A percentile compares a stretch with the other conserved stretches of the same genome.
These are phyloP conservation scores for Pao palembangensis DNA, from an alignment of 2,113 vertebrate species.

Conservation along the genomic window DNA sequence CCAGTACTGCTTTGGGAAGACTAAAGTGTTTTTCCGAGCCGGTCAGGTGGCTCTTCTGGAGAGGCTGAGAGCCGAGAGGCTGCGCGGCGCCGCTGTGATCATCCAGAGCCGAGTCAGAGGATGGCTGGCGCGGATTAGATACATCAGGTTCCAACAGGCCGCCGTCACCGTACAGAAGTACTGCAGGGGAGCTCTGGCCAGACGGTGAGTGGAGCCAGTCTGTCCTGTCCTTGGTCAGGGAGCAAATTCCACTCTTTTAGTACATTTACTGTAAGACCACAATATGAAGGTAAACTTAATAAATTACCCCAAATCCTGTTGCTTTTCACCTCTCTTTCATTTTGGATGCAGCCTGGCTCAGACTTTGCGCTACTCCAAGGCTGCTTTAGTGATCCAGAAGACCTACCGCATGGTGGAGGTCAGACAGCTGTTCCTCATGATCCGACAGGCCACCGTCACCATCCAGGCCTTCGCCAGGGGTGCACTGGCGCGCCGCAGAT, in stretches of 20 bases:
- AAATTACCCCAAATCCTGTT: not conserved
- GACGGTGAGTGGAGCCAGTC: constrained; percentile 56
- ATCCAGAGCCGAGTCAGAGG: constrained; percentile 75
- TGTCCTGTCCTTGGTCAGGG: too few species aligned
- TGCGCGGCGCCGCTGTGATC: constrained; percentile 63
- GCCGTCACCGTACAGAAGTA: constrained; percentile 69
- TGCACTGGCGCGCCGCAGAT: constrained; percentile 46
- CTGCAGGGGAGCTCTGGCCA: constrained; percentile 68
- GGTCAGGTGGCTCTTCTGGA: constrained; percentile 79
- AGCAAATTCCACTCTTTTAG: too few species aligned
- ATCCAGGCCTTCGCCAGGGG: constrained; percentile 77
- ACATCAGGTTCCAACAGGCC: constrained; percentile 32
- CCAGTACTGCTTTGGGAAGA: constrained; percentile 74
- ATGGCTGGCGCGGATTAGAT: constrained; percentile 66
- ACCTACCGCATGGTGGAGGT: constrained; percentile 68
- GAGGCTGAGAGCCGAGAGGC: constrained; percentile 64
- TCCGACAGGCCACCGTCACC: constrained; percentile 61
- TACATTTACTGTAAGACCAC: too few species aligned
- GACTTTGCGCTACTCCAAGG: constrained; percentile 62
- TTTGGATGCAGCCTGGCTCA: constrained; percentile 49
- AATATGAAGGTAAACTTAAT: too few species aligned
- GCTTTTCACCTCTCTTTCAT: not conserved
- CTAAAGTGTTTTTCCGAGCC: constrained; percentile 71
- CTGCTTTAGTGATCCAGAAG: constrained; percentile 74
- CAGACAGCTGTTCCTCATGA: constrained; percentile 51